Conservation (phyloP, 2,797 vertebrate species). For the Enteromius thamalakanensis region DNA sequence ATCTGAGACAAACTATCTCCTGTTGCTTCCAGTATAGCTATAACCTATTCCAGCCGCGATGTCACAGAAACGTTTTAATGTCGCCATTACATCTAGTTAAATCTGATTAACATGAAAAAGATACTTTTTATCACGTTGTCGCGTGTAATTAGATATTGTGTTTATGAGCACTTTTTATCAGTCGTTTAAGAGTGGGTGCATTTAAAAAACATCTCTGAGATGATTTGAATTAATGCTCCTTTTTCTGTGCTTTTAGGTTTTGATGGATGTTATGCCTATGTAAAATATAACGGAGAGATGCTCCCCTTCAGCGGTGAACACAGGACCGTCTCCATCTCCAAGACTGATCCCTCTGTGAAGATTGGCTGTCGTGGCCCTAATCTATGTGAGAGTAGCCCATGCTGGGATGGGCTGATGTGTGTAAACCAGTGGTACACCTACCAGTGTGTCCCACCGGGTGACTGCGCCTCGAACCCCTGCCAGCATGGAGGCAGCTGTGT, state of each 20-base stretch:
- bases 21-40: neutral
- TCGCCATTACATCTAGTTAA: neutral
- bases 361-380: constrained; percentile 92
- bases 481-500: constrained; percentile 92
- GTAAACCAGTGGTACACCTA: constrained; percentile 94
- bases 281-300: constrained; percentile 87
- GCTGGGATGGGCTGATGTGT: constrained; percentile 91
- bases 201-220: neutral
- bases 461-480: constrained; percentile 89
- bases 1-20: neutral
- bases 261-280: constrained; percentile 88
- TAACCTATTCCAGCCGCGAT: neutral
- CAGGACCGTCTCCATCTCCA: constrained; percentile 82
- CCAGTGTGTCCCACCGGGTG: constrained; percentile 88
- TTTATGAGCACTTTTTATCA: neutral
- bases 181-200: neutral
- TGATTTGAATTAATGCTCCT: neutral
- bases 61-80: no score
- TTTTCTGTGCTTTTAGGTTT: constrained; percentile 80
- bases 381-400: constrained; percentile 91
- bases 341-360: constrained; percentile 84
- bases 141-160: neutral
- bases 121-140: neutral
- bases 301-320: constrained; percentile 91
- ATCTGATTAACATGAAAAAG: neutral